A percentile compares a stretch with the other conserved stretches of the same genome.
These are phyloP conservation scores for Falco novaeseelandiae DNA, from an alignment of 2,797 vertebrate genomes.

Conservation along the genomic window DNA sequence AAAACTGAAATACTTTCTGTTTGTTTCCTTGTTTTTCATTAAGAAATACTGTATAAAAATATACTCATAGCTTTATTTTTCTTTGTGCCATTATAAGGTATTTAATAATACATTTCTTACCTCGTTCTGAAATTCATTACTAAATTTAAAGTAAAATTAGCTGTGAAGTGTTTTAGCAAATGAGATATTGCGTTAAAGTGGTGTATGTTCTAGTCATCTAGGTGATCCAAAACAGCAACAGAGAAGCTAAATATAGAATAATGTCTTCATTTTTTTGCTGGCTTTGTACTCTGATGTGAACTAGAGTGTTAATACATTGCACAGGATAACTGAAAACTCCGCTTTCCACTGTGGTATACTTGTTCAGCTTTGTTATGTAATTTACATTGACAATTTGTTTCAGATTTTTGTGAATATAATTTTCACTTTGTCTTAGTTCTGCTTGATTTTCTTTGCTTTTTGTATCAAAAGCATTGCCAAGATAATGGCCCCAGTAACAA, in stretches of 20 bases:
- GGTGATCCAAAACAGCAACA: neutral
- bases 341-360: neutral
- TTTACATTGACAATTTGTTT: neutral
- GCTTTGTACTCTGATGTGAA: neutral
- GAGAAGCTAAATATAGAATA: neutral
- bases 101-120: constrained; percentile 1
- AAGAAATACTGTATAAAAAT: constrained; percentile 23
- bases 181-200: neutral
- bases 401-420: neutral
- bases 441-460: neutral
- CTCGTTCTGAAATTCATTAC: neutral
- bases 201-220: neutral
- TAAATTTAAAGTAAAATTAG: constrained; percentile 5
- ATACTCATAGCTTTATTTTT: neutral
- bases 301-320: neutral
- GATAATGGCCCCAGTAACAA: neutral
- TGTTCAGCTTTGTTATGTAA: neutral
- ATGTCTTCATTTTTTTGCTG: neutral
- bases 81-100: neutral
- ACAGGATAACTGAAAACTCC: neutral
- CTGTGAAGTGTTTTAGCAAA: neutral
- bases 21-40: constrained; percentile 54
- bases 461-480: neutral
- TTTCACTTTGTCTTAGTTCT: neutral
- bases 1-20: constrained; percentile 34